These are phyloP conservation scores for Acanthoscelides obtectus DNA, from an alignment of 2,888 invertebrate genomes.

Conservation along the genomic window DNA sequence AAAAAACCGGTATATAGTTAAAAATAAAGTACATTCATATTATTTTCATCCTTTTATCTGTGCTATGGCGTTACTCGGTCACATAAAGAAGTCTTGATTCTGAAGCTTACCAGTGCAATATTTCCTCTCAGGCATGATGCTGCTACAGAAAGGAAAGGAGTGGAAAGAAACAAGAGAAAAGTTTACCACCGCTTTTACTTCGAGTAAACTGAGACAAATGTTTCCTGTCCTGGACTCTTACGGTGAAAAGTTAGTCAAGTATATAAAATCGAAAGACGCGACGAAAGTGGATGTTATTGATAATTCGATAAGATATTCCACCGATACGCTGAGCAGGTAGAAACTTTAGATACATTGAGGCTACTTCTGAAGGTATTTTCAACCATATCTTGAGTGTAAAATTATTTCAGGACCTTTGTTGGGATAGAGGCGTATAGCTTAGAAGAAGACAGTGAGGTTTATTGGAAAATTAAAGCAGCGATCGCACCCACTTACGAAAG, in stretches of 20 bases:
- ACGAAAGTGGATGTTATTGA: not conserved
- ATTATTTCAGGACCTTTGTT: not conserved
- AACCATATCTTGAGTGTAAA: too few species aligned
- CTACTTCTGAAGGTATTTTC: too few species aligned
- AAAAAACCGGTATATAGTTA: too few species aligned
- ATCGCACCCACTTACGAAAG: not conserved
- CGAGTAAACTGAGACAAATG: slow-evolving; percentile 54
- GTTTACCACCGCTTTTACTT: slow-evolving; percentile 52
- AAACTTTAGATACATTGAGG: too few species aligned
- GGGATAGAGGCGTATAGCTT: not conserved
- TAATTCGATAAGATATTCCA: not conserved
- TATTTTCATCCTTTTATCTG: too few species aligned
- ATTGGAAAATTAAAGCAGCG: not conserved
- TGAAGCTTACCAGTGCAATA: not conserved
- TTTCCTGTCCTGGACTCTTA: slow-evolving; percentile 25
- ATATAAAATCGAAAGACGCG: not conserved
- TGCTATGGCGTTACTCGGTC: too few species aligned
- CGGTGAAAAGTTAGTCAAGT: not conserved
- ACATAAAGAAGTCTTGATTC: too few species aligned
- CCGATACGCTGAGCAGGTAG: not conserved
- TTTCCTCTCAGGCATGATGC: slow-evolving; percentile 34
- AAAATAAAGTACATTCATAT: too few species aligned
- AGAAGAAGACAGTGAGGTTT: not conserved
- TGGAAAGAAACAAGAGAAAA: slow-evolving; percentile 53
- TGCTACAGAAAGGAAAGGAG: slow-evolving; percentile 47